These are phyloP conservation scores for Oplegnathus fasciatus DNA, from an alignment of 2,113 vertebrate species.

Conservation along the genomic window DNA sequence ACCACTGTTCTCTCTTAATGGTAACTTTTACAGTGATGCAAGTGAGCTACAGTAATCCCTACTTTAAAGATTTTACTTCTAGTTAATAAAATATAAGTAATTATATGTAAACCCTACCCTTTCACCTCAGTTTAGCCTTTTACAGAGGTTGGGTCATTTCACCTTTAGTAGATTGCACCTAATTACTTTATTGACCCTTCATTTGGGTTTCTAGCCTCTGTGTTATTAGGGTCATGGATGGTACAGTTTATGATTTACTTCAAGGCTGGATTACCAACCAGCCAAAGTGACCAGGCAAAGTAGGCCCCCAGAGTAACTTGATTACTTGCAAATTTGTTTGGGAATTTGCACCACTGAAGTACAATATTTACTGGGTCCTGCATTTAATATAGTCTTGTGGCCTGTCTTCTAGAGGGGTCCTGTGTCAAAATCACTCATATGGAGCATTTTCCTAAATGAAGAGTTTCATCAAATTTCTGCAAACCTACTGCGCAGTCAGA, in stretches of 20 bases:
- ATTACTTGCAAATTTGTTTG: neutral
- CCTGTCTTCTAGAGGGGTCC: neutral
- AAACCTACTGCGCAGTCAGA: neutral
- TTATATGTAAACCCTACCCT: neutral
- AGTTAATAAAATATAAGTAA: neutral
- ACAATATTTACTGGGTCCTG: neutral
- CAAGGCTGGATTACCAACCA: neutral
- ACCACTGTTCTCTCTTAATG: neutral
- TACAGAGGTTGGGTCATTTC: neutral
- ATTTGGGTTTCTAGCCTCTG: neutral
- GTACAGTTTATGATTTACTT: neutral
- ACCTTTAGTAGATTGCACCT: neutral
- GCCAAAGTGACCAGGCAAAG: neutral
- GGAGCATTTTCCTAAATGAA: neutral
- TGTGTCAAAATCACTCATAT: neutral
- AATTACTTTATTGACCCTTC: neutral
- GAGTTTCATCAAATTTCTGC: neutral
- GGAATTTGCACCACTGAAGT: slow-evolving; percentile 1
- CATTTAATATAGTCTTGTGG: neutral
- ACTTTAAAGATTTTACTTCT: neutral
- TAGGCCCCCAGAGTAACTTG: neutral
- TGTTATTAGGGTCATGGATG: neutral
- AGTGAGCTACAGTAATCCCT: neutral
- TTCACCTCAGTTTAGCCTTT: neutral
- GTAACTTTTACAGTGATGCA: no score